Base-by-base conservation (phyloP, 2,113 vertebrate genomes). In the Gobiocypris rarus region DNA sequence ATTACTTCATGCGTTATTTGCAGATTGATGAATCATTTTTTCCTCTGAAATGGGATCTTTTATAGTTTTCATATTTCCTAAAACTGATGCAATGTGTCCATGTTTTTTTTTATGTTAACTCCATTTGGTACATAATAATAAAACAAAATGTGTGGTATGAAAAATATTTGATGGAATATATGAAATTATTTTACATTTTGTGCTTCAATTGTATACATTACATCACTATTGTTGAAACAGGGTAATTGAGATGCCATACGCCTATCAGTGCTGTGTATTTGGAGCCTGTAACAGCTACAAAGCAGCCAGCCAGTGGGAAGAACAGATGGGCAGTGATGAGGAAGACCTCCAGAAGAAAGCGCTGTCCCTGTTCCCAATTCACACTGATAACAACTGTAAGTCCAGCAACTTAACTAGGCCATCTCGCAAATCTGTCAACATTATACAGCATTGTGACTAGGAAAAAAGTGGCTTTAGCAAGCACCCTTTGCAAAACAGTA, bases 251-350 rank as follows among this genome's bases (percentile, higher is more conserved):
- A 97, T 97, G 87, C 97, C 97, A 0, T 96, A 96, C 0, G 97
- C 97, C 83, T 99, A 99, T 91, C 97, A 99, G 93, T 98, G 97
- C 92, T 99, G 97, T 24, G 93, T 96, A 41, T 99, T 97, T 0
- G 94, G 96, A 4, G 91, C 93, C 81, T 99, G 97, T 85, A 91
- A 93, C 69, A 90, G 93, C 91, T 95, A 96, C 93, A 96, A 95
- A 89, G 75, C 92, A 8, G 84, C 89, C 1, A 90, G 82, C 87
- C 96, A 95, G 22, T 95, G 95, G 96, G 95, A 95, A 0, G 96
- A 96, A 83, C 92, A 93, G 48, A 38, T 79, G 9, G 93, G 90
- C 86, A 93, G 87, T 70, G 94, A 95, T 9, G 95, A 96, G 5
- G 96, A 96, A 10, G 96, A 96, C 70, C 65, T 94, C 13, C 95